phyloP scores from a whole-genome alignment of 2,888 invertebrate species.

The Hanleya hanleyi region DNA sequence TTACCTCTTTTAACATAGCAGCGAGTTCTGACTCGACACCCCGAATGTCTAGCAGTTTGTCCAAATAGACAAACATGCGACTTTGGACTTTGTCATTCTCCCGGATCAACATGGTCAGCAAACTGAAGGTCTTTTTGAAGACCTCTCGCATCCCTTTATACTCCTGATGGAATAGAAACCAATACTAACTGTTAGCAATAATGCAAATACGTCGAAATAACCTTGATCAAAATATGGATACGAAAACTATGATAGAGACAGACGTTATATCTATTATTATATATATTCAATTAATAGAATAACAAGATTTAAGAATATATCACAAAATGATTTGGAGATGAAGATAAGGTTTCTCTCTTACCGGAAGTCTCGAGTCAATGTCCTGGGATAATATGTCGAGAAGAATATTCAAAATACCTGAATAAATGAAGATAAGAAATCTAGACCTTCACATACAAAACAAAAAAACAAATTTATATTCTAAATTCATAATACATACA shows the following conservation, averaged over 20 bases:
- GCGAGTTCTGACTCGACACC: conserved; percentile 70
- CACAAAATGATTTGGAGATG: no score
- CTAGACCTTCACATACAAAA: no score
- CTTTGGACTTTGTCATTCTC: conserved; percentile 70
- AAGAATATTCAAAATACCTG: conserved; percentile 69
- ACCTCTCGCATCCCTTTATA: conserved; percentile 68
- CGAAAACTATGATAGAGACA: no score
- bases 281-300: no score
- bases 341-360: conserved; percentile 14
- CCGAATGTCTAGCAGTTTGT: conserved; percentile 65
- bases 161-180: conserved; percentile 68
- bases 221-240: no score
- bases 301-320: no score
- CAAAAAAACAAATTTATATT: no score
- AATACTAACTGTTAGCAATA: no score
- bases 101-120: conserved; percentile 63
- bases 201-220: no score
- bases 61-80: conserved; percentile 66
- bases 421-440: no score
- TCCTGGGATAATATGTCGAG: conserved; percentile 71
- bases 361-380: conserved; percentile 62
- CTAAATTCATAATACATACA: no score
- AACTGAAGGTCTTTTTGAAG: conserved; percentile 64
- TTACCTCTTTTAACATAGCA: conserved; percentile 68
- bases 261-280: no score